Percentiles rank a stretch among this genome's conserved stretches.
phyloP scores from a whole-genome alignment of 2,888 invertebrate genomes.

The Diploptera punctata region DNA sequence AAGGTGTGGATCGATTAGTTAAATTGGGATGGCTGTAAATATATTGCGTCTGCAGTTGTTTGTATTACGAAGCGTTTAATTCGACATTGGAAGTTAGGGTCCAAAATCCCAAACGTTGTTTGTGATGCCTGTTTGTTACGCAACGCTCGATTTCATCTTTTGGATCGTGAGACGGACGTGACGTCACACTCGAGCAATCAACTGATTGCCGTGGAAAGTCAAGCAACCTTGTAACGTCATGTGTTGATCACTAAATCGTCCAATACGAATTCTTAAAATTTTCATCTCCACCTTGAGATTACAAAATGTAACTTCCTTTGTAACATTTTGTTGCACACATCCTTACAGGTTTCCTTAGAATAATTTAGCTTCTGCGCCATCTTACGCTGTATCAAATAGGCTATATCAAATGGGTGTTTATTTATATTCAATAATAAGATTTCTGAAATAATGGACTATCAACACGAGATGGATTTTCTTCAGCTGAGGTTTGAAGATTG shows the following conservation, averaged over 20 bases:
- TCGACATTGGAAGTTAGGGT: neutral
- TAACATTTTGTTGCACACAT: too few species aligned
- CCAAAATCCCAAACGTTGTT: neutral
- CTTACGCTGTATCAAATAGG: too few species aligned
- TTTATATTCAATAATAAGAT: too few species aligned
- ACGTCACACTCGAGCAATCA: constrained; percentile 31
- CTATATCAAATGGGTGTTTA: too few species aligned
- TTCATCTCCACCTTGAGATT: too few species aligned
- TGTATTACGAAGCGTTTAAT: constrained; percentile 15
- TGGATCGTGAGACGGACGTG: constrained; percentile 22
- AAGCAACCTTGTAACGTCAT: constrained; percentile 35
- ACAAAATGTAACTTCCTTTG: too few species aligned
- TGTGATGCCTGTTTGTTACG: constrained; percentile 23
- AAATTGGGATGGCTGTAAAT: neutral
- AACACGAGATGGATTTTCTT: too few species aligned
- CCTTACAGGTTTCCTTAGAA: too few species aligned
- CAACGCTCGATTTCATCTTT: constrained; percentile 27
- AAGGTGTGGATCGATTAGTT: constrained; percentile 8
- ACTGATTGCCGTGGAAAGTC: constrained; percentile 28
- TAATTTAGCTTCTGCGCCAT: too few species aligned
- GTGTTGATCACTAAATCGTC: constrained; percentile 37
- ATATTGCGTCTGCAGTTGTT: neutral
- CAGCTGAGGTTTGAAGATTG: too few species aligned
- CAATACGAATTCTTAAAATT: neutral
- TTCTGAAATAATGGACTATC: too few species aligned